These are phyloP conservation scores for Dysdera silvatica DNA, from an alignment of 1,140 invertebrate genomes.

Conservation along the genomic window DNA sequence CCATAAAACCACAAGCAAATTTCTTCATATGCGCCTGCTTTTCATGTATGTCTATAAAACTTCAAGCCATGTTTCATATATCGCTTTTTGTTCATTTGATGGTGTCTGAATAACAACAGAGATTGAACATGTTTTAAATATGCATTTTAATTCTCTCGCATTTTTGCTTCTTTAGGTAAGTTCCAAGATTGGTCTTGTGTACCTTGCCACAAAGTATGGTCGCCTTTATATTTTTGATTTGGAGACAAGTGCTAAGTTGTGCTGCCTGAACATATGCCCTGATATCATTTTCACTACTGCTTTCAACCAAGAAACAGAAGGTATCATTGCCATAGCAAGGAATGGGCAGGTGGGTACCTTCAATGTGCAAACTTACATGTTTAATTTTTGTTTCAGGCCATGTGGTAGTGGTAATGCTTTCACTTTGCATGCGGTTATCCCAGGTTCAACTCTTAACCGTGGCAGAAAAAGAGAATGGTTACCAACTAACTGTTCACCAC, in stretches of 20 bases:
- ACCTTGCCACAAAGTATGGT: constrained; percentile 46
- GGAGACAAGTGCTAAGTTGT: constrained; percentile 43
- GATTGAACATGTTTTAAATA: neutral
- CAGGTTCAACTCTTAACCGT: no score
- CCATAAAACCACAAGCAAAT: no score
- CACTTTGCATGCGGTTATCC: no score
- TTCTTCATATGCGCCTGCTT: no score
- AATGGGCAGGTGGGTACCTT: constrained; percentile 41
- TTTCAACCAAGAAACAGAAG: constrained; percentile 43
- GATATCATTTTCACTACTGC: constrained; percentile 43
- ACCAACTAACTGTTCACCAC: no score
- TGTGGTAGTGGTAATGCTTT: no score
- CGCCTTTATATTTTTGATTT: constrained; percentile 45
- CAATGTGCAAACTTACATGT: neutral
- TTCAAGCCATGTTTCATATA: neutral
- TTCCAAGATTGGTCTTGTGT: constrained; percentile 42
- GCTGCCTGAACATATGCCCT: constrained; percentile 38
- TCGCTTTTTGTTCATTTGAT: no score
- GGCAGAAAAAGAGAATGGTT: no score
- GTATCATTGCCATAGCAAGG: constrained; percentile 42
- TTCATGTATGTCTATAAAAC: no score
- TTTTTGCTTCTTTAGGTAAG: constrained; percentile 39
- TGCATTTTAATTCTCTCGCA: neutral
- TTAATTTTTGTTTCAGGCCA: neutral
- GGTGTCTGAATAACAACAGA: no score